phyloP scores from a whole-genome alignment of 2,888 invertebrate species.

The Bellardia bayeri region DNA sequence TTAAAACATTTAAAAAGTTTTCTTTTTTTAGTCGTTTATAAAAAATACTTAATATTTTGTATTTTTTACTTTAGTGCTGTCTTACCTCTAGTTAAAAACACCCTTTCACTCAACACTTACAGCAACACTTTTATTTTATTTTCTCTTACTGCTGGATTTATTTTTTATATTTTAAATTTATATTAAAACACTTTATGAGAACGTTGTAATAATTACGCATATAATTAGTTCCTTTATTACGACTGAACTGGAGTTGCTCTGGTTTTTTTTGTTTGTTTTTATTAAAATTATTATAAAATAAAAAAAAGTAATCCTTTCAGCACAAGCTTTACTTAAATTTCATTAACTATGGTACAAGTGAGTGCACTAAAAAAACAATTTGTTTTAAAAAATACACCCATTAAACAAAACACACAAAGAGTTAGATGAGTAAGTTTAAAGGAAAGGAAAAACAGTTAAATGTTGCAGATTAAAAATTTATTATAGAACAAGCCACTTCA shows the following conservation, averaged over 20 bases:
- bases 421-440: neutral
- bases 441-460: constrained; percentile 34
- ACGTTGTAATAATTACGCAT: constrained; percentile 65
- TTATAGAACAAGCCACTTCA: constrained; percentile 49
- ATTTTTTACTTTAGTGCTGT: neutral
- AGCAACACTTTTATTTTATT: constrained; percentile 40
- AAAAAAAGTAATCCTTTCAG: constrained; percentile 32
- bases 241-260: constrained; percentile 32
- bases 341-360: constrained; percentile 3
- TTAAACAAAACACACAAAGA: neutral
- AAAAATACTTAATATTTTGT: constrained; percentile 11
- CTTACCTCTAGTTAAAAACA: constrained; percentile 23
- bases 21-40: constrained; percentile 30
- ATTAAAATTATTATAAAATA: constrained; percentile 17
- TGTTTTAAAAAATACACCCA: constrained; percentile 17
- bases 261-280: neutral
- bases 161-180: neutral
- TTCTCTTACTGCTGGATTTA: neutral
- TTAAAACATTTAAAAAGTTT: constrained; percentile 46
- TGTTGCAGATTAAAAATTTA: constrained; percentile 63
- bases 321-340: constrained; percentile 19
- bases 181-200: constrained; percentile 52
- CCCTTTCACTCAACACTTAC: constrained; percentile 17
- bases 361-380: neutral
- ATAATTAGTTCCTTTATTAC: constrained; percentile 64